These are phyloP conservation scores for Tolypeutes matacus DNA, from an alignment of 2,797 vertebrate species.

Conservation along the genomic window DNA sequence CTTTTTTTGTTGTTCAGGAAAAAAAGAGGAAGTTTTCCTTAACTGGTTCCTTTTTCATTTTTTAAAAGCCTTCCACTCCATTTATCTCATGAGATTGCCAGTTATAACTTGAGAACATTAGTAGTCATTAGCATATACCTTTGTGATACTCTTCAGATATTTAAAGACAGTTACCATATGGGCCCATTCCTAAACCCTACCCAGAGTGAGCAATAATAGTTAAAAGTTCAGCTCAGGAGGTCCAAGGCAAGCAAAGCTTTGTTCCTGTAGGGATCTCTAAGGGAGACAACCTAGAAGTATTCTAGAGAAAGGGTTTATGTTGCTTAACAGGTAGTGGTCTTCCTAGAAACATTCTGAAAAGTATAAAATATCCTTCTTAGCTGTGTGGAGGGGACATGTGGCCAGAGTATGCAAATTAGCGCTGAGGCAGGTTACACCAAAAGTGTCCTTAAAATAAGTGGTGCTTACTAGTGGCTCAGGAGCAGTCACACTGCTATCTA, in stretches of 20 bases:
- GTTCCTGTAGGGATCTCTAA: neutral
- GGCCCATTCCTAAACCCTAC: slow-evolving; percentile 1
- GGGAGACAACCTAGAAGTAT: neutral
- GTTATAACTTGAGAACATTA: neutral
- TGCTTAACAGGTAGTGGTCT: neutral
- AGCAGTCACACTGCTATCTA: neutral
- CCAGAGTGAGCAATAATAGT: neutral
- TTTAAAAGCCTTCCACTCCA: slow-evolving; percentile 3
- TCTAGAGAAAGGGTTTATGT: neutral
- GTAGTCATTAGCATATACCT: neutral
- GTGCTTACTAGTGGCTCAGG: slow-evolving; percentile 10
- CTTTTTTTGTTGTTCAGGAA: neutral
- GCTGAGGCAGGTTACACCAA: neutral
- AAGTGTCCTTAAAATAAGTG: slow-evolving; percentile 48
- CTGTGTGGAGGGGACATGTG: neutral
- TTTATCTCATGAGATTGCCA: neutral
- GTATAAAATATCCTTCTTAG: neutral
- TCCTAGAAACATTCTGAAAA: neutral
- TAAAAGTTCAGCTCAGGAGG: neutral
- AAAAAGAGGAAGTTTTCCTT: slow-evolving; percentile 52
- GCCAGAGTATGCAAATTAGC: neutral
- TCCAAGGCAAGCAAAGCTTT: neutral
- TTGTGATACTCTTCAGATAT: neutral
- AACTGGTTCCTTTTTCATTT: slow-evolving; percentile 17
- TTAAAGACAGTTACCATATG: neutral